Base-by-base conservation (phyloP, 37 sponge, comb jelly and placozoan genomes). In the Oscarella lobularis region DNA sequence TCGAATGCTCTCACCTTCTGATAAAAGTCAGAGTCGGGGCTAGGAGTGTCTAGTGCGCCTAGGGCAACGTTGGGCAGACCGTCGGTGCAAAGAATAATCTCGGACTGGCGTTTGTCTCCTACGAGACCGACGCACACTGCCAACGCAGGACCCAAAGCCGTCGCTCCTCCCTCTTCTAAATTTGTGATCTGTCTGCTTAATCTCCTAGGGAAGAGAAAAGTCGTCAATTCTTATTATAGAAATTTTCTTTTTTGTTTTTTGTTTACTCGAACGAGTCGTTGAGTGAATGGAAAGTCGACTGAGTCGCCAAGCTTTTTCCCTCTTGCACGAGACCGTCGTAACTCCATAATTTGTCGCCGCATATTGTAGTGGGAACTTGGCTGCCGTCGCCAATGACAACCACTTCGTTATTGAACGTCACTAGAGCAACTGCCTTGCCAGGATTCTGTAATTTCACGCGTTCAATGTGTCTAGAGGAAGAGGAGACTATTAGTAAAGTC, bases 11-110 rank as follows among this genome's bases (percentile, higher is more conserved):
- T 77, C 65, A 92, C 92, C 37, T 86, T 83, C 30, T 55, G 41
- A 40, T 94, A 94, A 66, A 94, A 94, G 0, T 67, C 73, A 2
- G 67, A 38, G 37, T 55, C 73, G 1, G 36, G 48, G n/a, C 38
- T 14, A 1, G 82, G 72, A 0, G 73, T 48, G 41, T 80, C 77
- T 67, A 94, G 72, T 38, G 84, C 75, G 2, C 95, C 95, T 35
- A 89, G 81, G 33, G 91, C 95, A 27, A 83, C 81, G 76, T 94
- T 94, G 72, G 91, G 87, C 38, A 85, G 81, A 0, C 95, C 95
- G 33, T 94, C 95, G 2, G 95, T 94, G 67, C 95, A 94, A 32
- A 94, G 83, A 5, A 94, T 87, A 37, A 94, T 83, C 72, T 94
- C 95, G 1, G 88, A 82, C 4, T 54, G 69, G 14, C 85, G 81